Evolutionary conservation across 2,113 vertebrate genomes (phyloP).

Genomic region (Ploceus nigricollis): DNA sequence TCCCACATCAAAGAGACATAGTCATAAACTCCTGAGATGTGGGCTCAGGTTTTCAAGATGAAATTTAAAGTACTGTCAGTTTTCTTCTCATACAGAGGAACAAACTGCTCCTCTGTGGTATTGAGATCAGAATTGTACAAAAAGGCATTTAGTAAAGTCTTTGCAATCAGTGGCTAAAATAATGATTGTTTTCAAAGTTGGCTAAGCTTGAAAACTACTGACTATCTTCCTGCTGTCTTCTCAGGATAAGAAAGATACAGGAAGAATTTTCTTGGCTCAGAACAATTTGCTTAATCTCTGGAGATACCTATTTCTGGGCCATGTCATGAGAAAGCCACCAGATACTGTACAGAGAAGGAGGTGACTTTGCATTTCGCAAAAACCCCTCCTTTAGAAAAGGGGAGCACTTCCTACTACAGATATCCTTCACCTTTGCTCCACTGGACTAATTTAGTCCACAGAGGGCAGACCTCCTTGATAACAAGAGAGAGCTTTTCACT

Average conservation of each 20-base stretch:
- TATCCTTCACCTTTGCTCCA: neutral
- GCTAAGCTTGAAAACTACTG: neutral
- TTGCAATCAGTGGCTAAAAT: neutral
- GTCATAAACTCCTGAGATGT: neutral
- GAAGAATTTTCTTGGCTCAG: neutral
- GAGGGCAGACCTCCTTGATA: neutral
- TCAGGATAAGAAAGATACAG: neutral
- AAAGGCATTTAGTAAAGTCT: neutral
- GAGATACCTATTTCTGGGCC: neutral
- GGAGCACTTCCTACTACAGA: neutral
- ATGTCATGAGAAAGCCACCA: neutral
- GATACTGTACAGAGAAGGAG: neutral
- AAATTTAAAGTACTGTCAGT: neutral
- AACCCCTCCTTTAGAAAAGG: fast-evolving
- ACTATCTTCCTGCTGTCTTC: neutral
- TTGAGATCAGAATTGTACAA: neutral
- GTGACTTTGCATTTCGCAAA: neutral
- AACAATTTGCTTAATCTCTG: neutral
- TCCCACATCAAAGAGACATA: neutral
- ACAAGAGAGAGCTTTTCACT: neutral
- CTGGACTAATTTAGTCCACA: neutral
- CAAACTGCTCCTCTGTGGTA: neutral
- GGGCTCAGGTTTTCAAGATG: neutral
- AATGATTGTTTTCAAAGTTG: neutral
- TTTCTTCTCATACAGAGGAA: neutral